A percentile compares a stretch with the other conserved stretches of the same genome.
phyloP scores from a whole-genome alignment of 2,888 invertebrate genomes.

The Phrixothrix hirtus region DNA sequence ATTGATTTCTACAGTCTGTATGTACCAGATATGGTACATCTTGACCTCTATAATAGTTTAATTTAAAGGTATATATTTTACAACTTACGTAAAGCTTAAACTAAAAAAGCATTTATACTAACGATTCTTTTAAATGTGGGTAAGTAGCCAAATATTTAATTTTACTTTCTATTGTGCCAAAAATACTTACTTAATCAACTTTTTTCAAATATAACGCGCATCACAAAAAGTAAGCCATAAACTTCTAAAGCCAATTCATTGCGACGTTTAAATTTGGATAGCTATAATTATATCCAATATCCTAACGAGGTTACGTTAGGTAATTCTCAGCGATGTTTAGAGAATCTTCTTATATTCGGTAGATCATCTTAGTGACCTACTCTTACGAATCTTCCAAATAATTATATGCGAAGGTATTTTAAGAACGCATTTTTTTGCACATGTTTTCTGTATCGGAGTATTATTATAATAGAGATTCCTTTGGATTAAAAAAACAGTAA shows the following conservation, averaged over 20 bases:
- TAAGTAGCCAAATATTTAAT: constrained; percentile 1
- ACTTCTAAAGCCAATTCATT: too few species aligned
- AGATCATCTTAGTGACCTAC: constrained; percentile 11
- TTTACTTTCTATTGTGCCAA: not conserved
- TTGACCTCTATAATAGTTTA: not conserved
- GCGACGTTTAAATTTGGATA: too few species aligned
- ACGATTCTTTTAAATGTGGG: not conserved
- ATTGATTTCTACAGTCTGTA: too few species aligned
- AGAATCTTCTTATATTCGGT: constrained; percentile 10
- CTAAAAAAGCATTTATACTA: not conserved
- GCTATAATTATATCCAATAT: too few species aligned
- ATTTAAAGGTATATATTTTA: not conserved
- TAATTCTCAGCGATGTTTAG: constrained; percentile 3
- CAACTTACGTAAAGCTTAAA: too few species aligned
- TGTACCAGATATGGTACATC: too few species aligned
- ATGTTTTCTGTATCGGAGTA: too few species aligned
- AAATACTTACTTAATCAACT: not conserved
- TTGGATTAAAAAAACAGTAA: too few species aligned
- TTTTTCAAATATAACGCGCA: too few species aligned
- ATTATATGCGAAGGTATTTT: constrained; percentile 5
- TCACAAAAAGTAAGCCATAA: too few species aligned
- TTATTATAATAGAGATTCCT: too few species aligned
- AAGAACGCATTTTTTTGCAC: too few species aligned
- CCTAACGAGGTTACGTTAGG: constrained; percentile 9
- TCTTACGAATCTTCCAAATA: constrained; percentile 2